These are phyloP conservation scores for Ceratina calcarata DNA, from an alignment of 1,140 invertebrate genomes.

Conservation along the genomic window DNA sequence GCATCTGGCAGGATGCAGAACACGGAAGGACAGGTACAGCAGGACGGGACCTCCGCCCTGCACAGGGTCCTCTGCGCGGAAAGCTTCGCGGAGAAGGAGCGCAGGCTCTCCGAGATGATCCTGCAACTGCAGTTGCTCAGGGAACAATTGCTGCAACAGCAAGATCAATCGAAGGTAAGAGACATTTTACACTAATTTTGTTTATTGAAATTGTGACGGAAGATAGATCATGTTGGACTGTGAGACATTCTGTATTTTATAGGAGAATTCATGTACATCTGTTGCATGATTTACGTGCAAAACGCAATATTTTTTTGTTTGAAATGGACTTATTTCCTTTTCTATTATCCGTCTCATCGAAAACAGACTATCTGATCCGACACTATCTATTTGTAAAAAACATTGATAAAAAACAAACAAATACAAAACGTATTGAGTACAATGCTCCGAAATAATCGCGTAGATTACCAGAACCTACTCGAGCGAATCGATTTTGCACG, in stretches of 20 bases:
- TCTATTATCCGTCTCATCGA: too few species aligned
- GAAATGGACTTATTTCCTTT: too few species aligned
- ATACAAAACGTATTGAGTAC: too few species aligned
- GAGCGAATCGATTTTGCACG: constrained; percentile 16
- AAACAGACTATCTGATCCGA: too few species aligned
- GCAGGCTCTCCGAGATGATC: constrained; percentile 91
- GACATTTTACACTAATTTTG: not conserved
- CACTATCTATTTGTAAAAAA: too few species aligned
- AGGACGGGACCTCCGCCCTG: constrained; percentile 84
- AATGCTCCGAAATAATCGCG: not conserved
- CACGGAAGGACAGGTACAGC: constrained; percentile 72
- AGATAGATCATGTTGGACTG: not conserved
- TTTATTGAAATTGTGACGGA: not conserved
- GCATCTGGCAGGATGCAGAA: constrained; percentile 71
- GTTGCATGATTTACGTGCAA: too few species aligned
- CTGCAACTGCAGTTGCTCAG: constrained; percentile 89
- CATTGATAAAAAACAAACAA: too few species aligned
- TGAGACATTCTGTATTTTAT: not conserved
- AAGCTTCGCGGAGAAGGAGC: constrained; percentile 87
- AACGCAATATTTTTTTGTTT: too few species aligned
- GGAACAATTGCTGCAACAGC: constrained; percentile 87
- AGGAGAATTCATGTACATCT: too few species aligned
- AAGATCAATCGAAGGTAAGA: constrained; percentile 79
- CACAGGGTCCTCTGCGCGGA: constrained; percentile 86
- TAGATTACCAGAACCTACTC: not conserved